phyloP scores from a whole-genome alignment of 2,113 vertebrate genomes.

The Platysteira castanea region DNA sequence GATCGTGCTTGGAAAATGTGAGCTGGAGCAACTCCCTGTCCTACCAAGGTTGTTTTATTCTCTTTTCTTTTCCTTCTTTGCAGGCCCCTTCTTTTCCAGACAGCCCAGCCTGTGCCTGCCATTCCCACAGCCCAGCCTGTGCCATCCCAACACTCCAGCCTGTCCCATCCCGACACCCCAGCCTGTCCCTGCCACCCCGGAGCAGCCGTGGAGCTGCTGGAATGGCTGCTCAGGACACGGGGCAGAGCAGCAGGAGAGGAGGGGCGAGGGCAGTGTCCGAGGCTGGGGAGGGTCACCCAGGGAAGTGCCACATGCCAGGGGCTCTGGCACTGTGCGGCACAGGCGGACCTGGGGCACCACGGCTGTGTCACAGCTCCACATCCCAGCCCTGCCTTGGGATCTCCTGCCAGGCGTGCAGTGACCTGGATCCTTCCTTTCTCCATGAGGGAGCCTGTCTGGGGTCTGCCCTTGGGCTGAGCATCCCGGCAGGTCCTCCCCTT shows the following conservation, averaged over 20 bases:
- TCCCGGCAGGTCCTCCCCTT: neutral
- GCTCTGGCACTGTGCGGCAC: neutral
- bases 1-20: constrained; percentile 23
- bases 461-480: neutral
- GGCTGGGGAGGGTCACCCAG: neutral
- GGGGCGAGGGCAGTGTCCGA: neutral
- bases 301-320: neutral
- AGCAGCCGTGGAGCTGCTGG: rapidly evolving
- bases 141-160: neutral
- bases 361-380: neutral
- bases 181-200: rapidly evolving
- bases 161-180: neutral
- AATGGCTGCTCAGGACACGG: rapidly evolving
- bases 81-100: neutral
- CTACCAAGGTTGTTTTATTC: neutral
- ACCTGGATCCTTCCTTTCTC: neutral
- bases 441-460: rapidly evolving
- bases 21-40: neutral
- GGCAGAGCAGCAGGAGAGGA: neutral
- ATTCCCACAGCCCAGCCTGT: neutral
- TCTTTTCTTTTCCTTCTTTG: neutral
- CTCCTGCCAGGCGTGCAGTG: neutral
- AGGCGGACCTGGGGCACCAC: rapidly evolving
- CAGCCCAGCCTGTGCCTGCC: neutral
- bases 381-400: neutral